These are phyloP conservation scores for Aplysia californica DNA, from an alignment of 1,140 invertebrate species.

Conservation along the genomic window DNA sequence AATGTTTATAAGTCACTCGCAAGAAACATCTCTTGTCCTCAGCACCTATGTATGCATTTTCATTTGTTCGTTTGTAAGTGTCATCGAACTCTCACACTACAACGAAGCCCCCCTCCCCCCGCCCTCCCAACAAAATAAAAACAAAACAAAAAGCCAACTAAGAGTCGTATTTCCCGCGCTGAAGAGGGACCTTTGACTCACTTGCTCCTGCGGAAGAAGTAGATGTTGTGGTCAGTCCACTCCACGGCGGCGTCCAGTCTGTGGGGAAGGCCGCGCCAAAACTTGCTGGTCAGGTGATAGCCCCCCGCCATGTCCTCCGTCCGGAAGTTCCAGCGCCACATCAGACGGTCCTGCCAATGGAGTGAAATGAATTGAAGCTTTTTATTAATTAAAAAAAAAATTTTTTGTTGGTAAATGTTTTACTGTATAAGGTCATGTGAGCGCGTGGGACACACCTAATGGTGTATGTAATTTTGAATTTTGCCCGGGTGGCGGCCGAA, in stretches of 20 bases:
- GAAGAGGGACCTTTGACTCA: not conserved
- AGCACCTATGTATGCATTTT: not conserved
- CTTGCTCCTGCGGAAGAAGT: not conserved
- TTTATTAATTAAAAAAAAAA: no score
- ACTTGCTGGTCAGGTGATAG: not conserved
- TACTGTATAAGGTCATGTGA: no score
- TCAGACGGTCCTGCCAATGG: not conserved
- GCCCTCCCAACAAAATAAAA: not conserved
- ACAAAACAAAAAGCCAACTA: not conserved
- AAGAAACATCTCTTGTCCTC: not conserved
- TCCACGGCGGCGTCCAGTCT: not conserved
- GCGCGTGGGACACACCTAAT: no score
- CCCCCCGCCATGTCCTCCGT: not conserved
- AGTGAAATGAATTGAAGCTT: no score
- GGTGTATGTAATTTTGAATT: no score
- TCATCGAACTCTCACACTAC: no score
- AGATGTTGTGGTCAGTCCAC: not conserved
- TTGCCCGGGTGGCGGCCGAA: no score
- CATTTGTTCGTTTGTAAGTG: no score
- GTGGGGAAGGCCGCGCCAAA: not conserved
- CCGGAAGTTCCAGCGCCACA: not conserved
- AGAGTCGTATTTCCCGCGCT: not conserved
- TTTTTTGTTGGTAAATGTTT: no score
- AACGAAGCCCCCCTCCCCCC: not conserved
- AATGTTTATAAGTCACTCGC: not conserved